Percentiles rank a stretch among this genome's conserved stretches.
Conservation (phyloP, 2,113 vertebrate species). For the Osmerus eperlanus region DNA sequence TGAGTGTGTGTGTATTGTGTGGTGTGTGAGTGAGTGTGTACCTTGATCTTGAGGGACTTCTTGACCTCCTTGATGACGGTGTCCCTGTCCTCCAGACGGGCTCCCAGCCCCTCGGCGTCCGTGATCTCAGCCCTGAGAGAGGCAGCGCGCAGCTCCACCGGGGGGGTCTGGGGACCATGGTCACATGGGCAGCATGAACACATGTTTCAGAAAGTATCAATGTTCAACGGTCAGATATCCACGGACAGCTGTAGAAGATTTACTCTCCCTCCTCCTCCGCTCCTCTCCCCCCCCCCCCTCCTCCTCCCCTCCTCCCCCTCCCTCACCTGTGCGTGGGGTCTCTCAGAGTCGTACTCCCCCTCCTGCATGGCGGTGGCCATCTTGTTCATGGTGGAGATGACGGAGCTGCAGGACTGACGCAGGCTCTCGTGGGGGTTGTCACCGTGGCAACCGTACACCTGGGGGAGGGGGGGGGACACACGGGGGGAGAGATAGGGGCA, state of each 20-base stretch:
- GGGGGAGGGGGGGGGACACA: background rate
- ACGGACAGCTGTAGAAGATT: no score
- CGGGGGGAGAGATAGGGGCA: background rate
- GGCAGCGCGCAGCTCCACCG: slow-evolving; percentile 82
- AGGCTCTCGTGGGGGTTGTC: slow-evolving; percentile 83
- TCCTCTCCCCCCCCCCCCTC: no score
- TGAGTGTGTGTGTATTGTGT: no score
- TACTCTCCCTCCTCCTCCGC: no score
- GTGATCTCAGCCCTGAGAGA: slow-evolving; percentile 93
- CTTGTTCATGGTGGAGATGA: slow-evolving; percentile 97
- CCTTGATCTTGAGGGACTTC: slow-evolving; percentile 98
- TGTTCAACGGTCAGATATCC: background rate
- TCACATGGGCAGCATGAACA: background rate
- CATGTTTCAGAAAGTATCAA: background rate
- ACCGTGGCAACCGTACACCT: slow-evolving; percentile 66
- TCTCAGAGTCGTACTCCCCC: slow-evolving; percentile 92
- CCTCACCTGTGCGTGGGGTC: slow-evolving; percentile 72
- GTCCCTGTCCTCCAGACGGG: slow-evolving; percentile 94
- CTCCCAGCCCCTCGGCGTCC: slow-evolving; percentile 90
- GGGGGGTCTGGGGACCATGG: slow-evolving; percentile 61
- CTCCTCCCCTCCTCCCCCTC: no score
- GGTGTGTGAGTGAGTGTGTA: no score
- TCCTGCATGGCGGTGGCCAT: slow-evolving; percentile 98
- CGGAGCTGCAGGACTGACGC: slow-evolving; percentile 87
- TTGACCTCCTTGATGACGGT: slow-evolving; percentile 94